Evolutionary conservation across 2,113 vertebrate genomes (phyloP).

Genomic region (Talpa occidentalis): DNA sequence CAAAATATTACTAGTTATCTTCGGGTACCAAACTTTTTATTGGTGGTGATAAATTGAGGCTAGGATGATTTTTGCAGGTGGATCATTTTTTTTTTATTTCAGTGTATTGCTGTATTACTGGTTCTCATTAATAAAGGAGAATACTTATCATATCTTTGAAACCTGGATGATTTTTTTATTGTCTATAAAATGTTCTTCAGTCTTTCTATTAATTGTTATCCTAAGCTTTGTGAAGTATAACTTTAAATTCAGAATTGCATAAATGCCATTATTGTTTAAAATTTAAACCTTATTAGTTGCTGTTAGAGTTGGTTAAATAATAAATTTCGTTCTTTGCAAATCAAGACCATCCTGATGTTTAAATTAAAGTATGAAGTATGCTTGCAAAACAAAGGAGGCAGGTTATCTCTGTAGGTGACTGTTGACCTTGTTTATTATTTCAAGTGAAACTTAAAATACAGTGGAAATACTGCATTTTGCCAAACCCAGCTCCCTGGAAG

Average conservation of each 20-base stretch:
- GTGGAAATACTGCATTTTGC: background rate
- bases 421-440: background rate
- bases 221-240: background rate
- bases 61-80: background rate
- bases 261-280: slow-evolving; percentile 35
- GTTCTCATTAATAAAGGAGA: slow-evolving; percentile 54
- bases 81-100: background rate
- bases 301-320: slow-evolving; percentile 42
- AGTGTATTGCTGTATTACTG: slow-evolving; percentile 31
- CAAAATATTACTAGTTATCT: background rate
- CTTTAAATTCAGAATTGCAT: slow-evolving; percentile 24
- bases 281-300: slow-evolving; percentile 23
- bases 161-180: background rate
- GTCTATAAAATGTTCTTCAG: slow-evolving; percentile 20
- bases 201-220: slow-evolving; percentile 20
- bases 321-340: background rate
- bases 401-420: background rate
- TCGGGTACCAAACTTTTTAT: background rate
- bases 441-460: background rate
- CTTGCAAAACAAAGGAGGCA: background rate
- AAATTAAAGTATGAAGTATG: slow-evolving; percentile 2
- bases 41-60: background rate
- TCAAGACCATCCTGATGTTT: slow-evolving; percentile 24
- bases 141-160: slow-evolving; percentile 9
- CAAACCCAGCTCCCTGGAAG: background rate